Percentiles rank a stretch among this genome's conserved stretches.
These are phyloP conservation scores for Hirundichthys speculiger DNA, from an alignment of 2,113 vertebrate species.

Conservation along the genomic window DNA sequence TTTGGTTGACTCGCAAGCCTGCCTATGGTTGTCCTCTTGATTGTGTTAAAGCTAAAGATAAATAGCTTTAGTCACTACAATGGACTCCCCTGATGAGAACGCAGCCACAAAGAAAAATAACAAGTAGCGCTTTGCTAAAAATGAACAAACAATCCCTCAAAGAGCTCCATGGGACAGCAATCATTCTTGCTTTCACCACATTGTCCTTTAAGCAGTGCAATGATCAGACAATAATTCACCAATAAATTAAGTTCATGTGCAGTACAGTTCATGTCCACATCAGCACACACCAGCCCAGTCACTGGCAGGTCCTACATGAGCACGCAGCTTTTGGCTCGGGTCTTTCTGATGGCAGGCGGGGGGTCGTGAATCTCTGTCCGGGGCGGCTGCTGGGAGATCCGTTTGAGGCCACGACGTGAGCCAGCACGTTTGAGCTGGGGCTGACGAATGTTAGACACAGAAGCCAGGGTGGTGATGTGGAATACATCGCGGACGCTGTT, in stretches of 20 bases:
- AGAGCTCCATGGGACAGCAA: slow-evolving; percentile 43
- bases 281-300: slow-evolving; percentile 1
- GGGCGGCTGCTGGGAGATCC: slow-evolving; percentile 86
- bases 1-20: slow-evolving; percentile 23
- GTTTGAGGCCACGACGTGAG: slow-evolving; percentile 88
- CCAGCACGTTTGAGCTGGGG: slow-evolving; percentile 84
- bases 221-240: slow-evolving; percentile 60
- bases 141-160: slow-evolving; percentile 42
- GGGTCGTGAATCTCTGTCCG: slow-evolving; percentile 85
- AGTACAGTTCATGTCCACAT: slow-evolving; percentile 3
- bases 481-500: slow-evolving; percentile 96
- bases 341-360: slow-evolving; percentile 86
- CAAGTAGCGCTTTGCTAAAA: slow-evolving; percentile 51
- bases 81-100: slow-evolving; percentile 33
- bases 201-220: slow-evolving; percentile 65
- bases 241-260: slow-evolving; percentile 71
- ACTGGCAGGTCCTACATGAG: slow-evolving; percentile 85
- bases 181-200: slow-evolving; percentile 34
- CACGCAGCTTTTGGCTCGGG: slow-evolving; percentile 93
- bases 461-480: slow-evolving; percentile 91
- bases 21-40: slow-evolving; percentile 35
- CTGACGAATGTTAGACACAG: slow-evolving; percentile 82
- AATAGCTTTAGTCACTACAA: slow-evolving; percentile 28
- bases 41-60: slow-evolving; percentile 38
- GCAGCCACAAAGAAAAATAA: slow-evolving; percentile 61